phyloP scores from a whole-genome alignment of 2,797 vertebrate species.

The Melopsittacus undulatus region DNA sequence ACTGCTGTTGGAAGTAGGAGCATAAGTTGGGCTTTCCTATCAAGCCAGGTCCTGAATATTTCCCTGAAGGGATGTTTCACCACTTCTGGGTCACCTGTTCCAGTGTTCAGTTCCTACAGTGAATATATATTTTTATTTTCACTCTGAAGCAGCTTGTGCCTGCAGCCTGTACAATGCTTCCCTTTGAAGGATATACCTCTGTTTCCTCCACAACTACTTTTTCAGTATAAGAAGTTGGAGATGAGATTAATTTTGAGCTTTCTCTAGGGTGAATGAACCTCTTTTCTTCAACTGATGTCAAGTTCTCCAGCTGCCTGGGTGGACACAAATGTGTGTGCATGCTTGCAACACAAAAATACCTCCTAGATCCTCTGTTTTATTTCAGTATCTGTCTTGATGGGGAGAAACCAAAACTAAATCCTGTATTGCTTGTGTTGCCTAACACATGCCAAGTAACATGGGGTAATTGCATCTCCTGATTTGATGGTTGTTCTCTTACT shows the following conservation, averaged over 20 bases:
- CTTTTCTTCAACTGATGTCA: background rate
- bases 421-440: background rate
- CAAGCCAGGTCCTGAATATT: background rate
- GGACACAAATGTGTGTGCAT: accelerated
- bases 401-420: background rate
- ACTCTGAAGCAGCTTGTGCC: background rate
- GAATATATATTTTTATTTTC: background rate
- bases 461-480: background rate
- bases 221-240: background rate
- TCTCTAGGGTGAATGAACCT: background rate
- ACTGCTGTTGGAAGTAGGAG: background rate
- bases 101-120: background rate
- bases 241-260: background rate
- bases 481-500: background rate
- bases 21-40: background rate
- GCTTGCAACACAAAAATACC: background rate
- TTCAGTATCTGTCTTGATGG: background rate
- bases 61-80: background rate
- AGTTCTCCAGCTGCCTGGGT: background rate
- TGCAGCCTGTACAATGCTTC: background rate
- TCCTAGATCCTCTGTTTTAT: background rate
- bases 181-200: background rate
- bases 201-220: background rate
- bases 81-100: background rate
- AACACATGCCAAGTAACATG: background rate